phyloP scores from a whole-genome alignment of 2,113 vertebrate species.

The Oreotragus oreotragus region DNA sequence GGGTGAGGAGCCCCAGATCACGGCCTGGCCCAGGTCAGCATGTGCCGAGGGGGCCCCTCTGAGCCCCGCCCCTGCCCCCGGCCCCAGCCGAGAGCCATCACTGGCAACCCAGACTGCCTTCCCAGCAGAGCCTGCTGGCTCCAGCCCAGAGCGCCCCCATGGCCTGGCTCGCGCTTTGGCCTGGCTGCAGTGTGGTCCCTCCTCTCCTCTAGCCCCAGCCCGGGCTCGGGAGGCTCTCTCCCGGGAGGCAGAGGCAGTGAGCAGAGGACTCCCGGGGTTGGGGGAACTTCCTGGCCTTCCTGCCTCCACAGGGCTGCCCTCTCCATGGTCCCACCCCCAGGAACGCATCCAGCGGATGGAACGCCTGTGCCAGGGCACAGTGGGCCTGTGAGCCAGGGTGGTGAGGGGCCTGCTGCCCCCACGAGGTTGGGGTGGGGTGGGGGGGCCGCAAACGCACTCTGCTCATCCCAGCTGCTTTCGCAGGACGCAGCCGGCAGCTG shows the following conservation, averaged over 20 bases:
- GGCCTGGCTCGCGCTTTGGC: not conserved
- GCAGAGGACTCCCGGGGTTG: not conserved
- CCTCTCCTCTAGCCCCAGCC: not conserved
- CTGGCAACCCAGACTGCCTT: not conserved
- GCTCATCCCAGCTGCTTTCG: not conserved
- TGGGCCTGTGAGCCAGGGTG: not conserved
- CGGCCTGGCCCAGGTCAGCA: not conserved
- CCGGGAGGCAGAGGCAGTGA: not conserved
- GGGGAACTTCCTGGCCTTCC: no score
- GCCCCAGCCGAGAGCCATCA: not conserved
- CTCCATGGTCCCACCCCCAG: fast-evolving
- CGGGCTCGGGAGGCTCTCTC: not conserved
- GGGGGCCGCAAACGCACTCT: fast-evolving
- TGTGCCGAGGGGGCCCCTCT: no score
- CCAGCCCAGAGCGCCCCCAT: fast-evolving
- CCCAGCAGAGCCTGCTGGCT: no score
- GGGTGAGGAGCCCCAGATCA: not conserved
- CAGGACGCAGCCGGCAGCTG: not conserved
- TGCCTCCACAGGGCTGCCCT: not conserved
- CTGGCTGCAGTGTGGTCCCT: not conserved
- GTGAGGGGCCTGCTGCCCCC: no score
- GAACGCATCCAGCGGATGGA: fast-evolving
- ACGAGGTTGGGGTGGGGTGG: not conserved
- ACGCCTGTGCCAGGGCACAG: not conserved
- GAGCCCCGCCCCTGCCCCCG: not conserved